Percentiles rank a stretch among this genome's conserved stretches.
These are phyloP conservation scores for Hydroisotoma schaefferi DNA, from an alignment of 2,888 invertebrate species.

Conservation along the genomic window DNA sequence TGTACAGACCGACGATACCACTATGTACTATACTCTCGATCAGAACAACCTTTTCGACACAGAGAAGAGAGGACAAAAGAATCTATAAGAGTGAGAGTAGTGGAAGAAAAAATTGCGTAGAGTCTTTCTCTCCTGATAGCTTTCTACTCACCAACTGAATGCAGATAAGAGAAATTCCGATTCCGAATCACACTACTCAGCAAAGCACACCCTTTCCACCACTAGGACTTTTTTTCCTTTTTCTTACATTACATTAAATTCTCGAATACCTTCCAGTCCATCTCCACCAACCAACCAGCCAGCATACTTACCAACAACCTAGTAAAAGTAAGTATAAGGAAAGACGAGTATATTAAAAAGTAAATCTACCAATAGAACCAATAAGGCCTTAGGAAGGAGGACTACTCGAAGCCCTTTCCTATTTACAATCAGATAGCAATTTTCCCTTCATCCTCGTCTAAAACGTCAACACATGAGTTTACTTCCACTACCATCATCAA, in stretches of 20 bases:
- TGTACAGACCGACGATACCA: background rate
- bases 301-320: too few species aligned
- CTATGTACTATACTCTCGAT: background rate
- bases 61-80: conserved; percentile 14
- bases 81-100: conserved; percentile 25
- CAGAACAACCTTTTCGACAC: too few species aligned
- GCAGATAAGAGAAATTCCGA: conserved; percentile 42
- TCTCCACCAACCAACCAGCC: too few species aligned
- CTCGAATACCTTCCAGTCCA: conserved; percentile 35
- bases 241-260: conserved; percentile 40
- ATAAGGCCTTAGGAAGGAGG: too few species aligned
- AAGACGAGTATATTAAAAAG: too few species aligned
- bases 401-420: conserved; percentile 20
- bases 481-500: conserved; percentile 1
- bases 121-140: conserved; percentile 36
- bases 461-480: conserved; percentile 32
- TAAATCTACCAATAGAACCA: too few species aligned
- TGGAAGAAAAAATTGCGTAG: conserved; percentile 42
- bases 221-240: conserved; percentile 17
- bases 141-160: conserved; percentile 45
- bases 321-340: too few species aligned
- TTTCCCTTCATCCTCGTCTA: conserved; percentile 30
- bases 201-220: conserved; percentile 38
- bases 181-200: conserved; percentile 42
- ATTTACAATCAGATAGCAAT: conserved; percentile 42